Percentiles rank a stretch among this genome's conserved stretches.
Evolutionary conservation across 2,113 vertebrate genomes (phyloP).

Genomic region (Trachemys scripta): DNA sequence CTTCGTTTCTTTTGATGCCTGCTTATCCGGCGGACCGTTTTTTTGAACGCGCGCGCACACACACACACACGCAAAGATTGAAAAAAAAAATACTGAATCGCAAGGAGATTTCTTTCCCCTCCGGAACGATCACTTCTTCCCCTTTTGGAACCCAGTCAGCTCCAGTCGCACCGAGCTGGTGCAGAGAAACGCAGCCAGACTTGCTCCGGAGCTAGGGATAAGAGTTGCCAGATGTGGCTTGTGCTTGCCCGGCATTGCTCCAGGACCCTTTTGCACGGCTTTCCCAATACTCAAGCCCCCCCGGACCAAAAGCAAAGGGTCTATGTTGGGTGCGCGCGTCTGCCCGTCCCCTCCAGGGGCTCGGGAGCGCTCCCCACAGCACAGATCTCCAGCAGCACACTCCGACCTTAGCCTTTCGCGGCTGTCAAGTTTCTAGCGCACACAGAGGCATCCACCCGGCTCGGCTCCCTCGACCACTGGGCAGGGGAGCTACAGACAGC

Average conservation of each 20-base stretch:
- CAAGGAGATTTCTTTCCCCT: not conserved
- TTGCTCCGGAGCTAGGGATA: not conserved
- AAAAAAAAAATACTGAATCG: not conserved
- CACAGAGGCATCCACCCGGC: not conserved
- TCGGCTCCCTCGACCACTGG: not conserved
- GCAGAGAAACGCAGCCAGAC: not conserved
- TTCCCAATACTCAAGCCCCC: not conserved
- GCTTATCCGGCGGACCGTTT: constrained; percentile 1
- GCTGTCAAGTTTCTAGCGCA: constrained; percentile 12
- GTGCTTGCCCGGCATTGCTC: not conserved
- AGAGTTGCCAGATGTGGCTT: not conserved
- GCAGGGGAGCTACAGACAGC: not conserved
- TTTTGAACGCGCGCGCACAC: not conserved
- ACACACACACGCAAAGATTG: not conserved
- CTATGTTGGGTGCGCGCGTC: not conserved
- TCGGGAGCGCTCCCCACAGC: not conserved
- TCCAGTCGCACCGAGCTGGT: not conserved
- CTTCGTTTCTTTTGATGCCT: constrained; percentile 13
- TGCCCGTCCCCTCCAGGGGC: not conserved
- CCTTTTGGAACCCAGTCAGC: not conserved
- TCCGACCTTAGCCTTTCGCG: not conserved
- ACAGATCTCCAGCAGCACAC: not conserved
- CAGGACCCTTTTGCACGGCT: not conserved
- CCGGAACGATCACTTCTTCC: not conserved
- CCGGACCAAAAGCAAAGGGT: too few species aligned